Conservation (phyloP, 2,888 invertebrate genomes). For the Hypomecis atomaria region DNA sequence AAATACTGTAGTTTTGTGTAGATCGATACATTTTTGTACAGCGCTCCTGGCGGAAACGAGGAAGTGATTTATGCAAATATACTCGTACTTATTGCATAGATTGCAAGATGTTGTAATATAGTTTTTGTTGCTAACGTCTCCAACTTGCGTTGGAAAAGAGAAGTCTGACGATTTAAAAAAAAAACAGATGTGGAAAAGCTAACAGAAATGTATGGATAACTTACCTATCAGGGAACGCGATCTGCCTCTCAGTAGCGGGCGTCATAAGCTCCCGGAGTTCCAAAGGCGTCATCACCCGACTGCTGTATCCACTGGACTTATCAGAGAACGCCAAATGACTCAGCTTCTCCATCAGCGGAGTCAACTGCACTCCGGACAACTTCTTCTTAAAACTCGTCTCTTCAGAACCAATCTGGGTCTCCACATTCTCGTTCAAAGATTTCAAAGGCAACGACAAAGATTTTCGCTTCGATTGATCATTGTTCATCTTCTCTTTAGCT, state of each 20-base stretch:
- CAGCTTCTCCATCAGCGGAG: constrained; percentile 92
- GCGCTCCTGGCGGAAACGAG: too few species aligned
- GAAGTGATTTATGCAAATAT: too few species aligned
- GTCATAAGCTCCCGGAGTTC: constrained; percentile 75
- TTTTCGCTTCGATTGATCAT: constrained; percentile 78
- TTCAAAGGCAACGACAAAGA: constrained; percentile 90
- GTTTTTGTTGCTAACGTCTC: too few species aligned
- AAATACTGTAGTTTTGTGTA: too few species aligned
- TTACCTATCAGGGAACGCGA: constrained; percentile 70
- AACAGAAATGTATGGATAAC: constrained; percentile 20
- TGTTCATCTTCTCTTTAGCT: constrained; percentile 61
- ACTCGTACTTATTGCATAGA: too few species aligned
- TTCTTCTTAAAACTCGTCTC: constrained; percentile 80
- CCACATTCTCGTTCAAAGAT: constrained; percentile 82
- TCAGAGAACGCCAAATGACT: constrained; percentile 89
- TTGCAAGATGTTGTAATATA: too few species aligned
- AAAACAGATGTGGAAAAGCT: too few species aligned
- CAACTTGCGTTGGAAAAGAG: too few species aligned
- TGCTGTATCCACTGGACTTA: constrained; percentile 88
- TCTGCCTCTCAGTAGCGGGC: constrained; percentile 70
- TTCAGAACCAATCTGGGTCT: constrained; percentile 65
- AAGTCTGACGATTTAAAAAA: too few species aligned
- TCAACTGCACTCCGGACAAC: constrained; percentile 88
- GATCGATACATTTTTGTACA: too few species aligned
- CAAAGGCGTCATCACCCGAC: constrained; percentile 87